These are phyloP conservation scores for Corythoichthys intestinalis DNA, from an alignment of 2,113 vertebrate species.

Conservation along the genomic window DNA sequence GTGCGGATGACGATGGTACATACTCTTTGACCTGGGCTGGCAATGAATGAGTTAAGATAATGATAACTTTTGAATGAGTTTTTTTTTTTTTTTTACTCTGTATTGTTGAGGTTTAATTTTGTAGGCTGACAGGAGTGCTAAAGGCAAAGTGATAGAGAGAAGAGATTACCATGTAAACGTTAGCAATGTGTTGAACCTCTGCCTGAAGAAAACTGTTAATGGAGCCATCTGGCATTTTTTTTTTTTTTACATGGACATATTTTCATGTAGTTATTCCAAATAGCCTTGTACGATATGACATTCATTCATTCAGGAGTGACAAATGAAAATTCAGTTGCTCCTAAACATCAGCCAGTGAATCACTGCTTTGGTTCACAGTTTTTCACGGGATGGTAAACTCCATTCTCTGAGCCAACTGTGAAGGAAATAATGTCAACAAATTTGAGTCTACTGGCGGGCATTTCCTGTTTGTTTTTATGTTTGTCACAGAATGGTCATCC, in stretches of 20 bases:
- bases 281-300: background rate
- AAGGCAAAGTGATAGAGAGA: background rate
- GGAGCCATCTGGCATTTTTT: background rate
- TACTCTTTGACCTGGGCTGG: too few species aligned
- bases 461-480: constrained; percentile 31
- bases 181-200: background rate
- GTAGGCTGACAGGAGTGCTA: background rate
- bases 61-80: too few species aligned
- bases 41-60: too few species aligned
- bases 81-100: too few species aligned
- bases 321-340: background rate
- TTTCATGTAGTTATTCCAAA: background rate
- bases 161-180: background rate
- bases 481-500: constrained; percentile 29
- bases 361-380: background rate
- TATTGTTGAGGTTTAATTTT: background rate
- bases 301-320: background rate
- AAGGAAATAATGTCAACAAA: constrained; percentile 3
- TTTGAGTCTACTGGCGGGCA: constrained; percentile 12
- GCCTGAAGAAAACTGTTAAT: constrained; percentile 5
- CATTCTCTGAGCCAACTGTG: background rate
- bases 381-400: background rate
- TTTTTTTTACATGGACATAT: background rate
- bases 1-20: too few species aligned
- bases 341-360: background rate